Percentiles rank a stretch among this genome's conserved stretches.
These are phyloP conservation scores for Aselliscus stoliczkanus DNA, from an alignment of 2,797 vertebrate species.

Conservation along the genomic window DNA sequence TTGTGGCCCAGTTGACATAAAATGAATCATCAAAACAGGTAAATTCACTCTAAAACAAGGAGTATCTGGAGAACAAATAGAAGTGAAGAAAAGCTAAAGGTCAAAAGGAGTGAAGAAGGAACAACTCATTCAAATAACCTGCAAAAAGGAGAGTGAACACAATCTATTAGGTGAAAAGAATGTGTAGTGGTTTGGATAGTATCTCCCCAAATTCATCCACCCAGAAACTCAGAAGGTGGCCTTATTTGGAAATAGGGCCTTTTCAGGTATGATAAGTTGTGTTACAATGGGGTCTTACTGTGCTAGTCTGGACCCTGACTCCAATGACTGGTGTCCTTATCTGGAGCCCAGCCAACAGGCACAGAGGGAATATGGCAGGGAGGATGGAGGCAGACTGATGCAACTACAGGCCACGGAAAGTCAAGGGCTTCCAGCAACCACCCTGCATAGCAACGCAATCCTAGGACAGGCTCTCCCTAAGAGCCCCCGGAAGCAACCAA, in stretches of 20 bases:
- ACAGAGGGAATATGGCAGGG: neutral
- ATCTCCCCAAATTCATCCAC: neutral
- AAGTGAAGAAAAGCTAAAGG: neutral
- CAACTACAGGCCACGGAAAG: neutral
- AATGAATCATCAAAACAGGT: neutral
- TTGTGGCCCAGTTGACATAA: neutral
- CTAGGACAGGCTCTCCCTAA: too few relatives aligned
- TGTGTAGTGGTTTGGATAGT: too few relatives aligned
- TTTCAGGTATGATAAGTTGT: neutral
- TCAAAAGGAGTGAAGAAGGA: neutral
- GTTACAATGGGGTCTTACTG: neutral
- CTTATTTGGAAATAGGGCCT: neutral
- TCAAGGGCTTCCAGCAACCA: neutral
- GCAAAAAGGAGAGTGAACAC: neutral
- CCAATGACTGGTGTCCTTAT: neutral
- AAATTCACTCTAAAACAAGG: neutral
- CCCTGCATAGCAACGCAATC: neutral
- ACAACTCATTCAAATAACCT: neutral
- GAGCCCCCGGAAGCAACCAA: neutral
- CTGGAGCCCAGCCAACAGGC: neutral
- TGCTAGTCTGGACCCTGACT: neutral
- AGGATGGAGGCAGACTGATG: neutral
- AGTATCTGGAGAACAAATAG: neutral
- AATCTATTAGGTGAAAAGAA: neutral
- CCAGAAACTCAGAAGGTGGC: neutral